These are phyloP conservation scores for Eurytoma adleriae DNA, from an alignment of 2,888 invertebrate genomes.

Conservation along the genomic window DNA sequence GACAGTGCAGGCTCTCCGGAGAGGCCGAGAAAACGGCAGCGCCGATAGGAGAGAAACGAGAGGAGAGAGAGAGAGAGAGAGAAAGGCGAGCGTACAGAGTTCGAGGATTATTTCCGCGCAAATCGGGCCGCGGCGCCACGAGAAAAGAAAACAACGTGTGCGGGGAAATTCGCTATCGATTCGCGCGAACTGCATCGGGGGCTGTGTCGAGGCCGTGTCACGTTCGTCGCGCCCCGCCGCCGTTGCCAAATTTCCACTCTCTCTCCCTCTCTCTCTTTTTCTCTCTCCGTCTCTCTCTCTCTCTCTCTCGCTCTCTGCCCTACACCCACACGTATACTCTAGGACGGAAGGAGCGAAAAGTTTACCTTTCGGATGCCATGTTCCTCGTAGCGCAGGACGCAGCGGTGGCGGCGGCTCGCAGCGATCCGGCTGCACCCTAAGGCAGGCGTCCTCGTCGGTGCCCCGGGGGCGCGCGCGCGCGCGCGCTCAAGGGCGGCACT, in stretches of 20 bases:
- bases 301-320: neutral
- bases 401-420: neutral
- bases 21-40: neutral
- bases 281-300: conserved; percentile 2
- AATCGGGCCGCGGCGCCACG: neutral
- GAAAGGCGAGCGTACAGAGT: neutral
- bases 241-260: conserved; percentile 50
- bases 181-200: conserved; percentile 27
- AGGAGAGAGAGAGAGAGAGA: conserved; percentile 1
- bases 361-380: conserved; percentile 56
- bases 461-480: neutral
- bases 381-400: neutral
- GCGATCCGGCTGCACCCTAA: neutral
- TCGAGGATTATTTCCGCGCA: neutral
- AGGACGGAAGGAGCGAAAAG: neutral
- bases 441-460: neutral
- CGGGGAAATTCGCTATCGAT: conserved; percentile 43
- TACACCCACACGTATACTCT: neutral
- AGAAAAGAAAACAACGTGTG: conserved; percentile 21
- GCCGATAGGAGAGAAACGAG: neutral
- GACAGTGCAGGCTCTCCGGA: neutral
- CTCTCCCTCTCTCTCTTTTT: neutral
- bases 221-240: conserved; percentile 16
- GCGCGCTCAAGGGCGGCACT: neutral
- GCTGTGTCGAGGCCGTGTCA: conserved; percentile 43